Percentiles rank a stretch among this genome's conserved stretches.
Evolutionary conservation across 2,888 invertebrate species (phyloP).

Genomic region (Drosophila silvestris): DNA sequence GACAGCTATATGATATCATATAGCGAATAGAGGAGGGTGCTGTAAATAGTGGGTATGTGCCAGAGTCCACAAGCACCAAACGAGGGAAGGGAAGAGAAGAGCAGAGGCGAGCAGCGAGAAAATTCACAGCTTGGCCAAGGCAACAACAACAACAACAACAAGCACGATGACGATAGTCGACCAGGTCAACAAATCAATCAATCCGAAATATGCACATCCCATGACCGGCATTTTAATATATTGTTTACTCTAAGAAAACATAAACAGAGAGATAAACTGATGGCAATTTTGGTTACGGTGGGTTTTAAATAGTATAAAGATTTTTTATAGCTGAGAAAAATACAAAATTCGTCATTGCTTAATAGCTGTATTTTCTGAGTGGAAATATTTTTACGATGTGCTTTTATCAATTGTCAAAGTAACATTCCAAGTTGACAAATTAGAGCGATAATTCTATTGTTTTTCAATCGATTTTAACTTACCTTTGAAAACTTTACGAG

Average conservation of each 20-base stretch:
- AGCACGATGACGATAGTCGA: conserved; percentile 22
- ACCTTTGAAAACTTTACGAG: background rate
- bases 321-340: background rate
- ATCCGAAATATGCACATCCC: conserved; percentile 49
- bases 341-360: no score
- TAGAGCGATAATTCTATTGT: background rate
- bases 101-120: conserved; percentile 2
- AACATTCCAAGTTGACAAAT: background rate
- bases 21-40: conserved; percentile 33
- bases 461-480: background rate
- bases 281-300: background rate
- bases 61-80: background rate
- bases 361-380: no score
- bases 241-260: conserved; percentile 18
- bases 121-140: conserved; percentile 28
- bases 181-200: conserved; percentile 73
- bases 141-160: conserved; percentile 1
- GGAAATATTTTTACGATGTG: background rate
- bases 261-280: background rate
- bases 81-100: background rate
- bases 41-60: background rate
- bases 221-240: conserved; percentile 66
- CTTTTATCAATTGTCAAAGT: background rate
- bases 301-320: background rate
- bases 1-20: background rate